These are phyloP conservation scores for Platyrinchus mystaceus DNA, from an alignment of 2,797 vertebrate species.

Conservation along the genomic window DNA sequence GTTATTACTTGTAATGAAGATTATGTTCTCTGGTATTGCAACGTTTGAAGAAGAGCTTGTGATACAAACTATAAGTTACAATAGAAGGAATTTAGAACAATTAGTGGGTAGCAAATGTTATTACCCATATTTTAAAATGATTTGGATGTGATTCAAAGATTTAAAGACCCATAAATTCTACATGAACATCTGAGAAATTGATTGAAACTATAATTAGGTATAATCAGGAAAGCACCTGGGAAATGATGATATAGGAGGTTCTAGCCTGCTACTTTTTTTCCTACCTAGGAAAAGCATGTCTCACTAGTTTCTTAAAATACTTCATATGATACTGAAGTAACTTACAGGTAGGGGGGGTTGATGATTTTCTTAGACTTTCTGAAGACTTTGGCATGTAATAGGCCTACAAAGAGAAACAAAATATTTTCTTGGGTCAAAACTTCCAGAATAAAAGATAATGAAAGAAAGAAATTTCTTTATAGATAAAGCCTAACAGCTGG, in stretches of 20 bases:
- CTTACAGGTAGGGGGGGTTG: background rate
- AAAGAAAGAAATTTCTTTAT: background rate
- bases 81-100: background rate
- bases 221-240: slow-evolving; percentile 21
- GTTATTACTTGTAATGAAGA: background rate
- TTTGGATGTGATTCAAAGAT: slow-evolving; percentile 26
- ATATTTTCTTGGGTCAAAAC: background rate
- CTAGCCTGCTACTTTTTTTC: background rate
- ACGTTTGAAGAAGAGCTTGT: background rate
- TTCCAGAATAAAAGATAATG: background rate
- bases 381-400: background rate
- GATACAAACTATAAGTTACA: background rate
- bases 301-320: background rate
- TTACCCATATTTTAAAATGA: slow-evolving; percentile 19
- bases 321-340: background rate
- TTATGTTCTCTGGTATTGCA: background rate
- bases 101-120: slow-evolving; percentile 11
- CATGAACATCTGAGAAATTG: slow-evolving; percentile 22
- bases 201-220: slow-evolving; percentile 38
- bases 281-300: background rate
- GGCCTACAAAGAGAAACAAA: background rate
- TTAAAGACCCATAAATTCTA: slow-evolving; percentile 30
- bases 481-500: background rate
- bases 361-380: background rate
- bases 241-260: background rate